These are phyloP conservation scores for Apamea epomidion DNA, from an alignment of 2,888 invertebrate genomes.

Conservation along the genomic window DNA sequence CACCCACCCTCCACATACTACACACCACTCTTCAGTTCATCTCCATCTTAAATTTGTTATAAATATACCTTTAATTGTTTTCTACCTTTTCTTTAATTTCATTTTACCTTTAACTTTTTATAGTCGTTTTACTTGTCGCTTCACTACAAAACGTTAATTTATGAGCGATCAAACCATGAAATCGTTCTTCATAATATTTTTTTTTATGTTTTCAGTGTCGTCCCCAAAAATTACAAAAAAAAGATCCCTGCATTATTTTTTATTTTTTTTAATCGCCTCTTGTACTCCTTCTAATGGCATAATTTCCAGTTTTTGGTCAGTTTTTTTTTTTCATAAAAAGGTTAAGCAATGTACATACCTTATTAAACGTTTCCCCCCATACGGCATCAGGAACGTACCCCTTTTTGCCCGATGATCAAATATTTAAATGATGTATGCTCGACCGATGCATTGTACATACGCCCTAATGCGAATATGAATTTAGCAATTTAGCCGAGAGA, in stretches of 20 bases:
- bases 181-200: neutral
- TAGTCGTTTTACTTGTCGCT: too few species aligned
- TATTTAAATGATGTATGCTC: conserved; percentile 54
- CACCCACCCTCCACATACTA: too few species aligned
- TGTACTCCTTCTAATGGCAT: conserved; percentile 15
- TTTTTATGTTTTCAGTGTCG: neutral
- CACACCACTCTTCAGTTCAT: too few species aligned
- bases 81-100: too few species aligned
- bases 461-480: conserved; percentile 71
- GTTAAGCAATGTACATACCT: conserved; percentile 33
- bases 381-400: conserved; percentile 28
- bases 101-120: too few species aligned
- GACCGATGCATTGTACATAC: conserved; percentile 44
- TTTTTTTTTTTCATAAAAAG: conserved; percentile 40
- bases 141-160: neutral
- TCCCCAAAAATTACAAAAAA: neutral
- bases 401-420: conserved; percentile 46
- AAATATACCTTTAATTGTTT: too few species aligned
- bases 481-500: conserved; percentile 71
- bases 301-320: conserved; percentile 44
- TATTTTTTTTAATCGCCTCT: too few species aligned
- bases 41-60: too few species aligned
- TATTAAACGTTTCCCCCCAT: conserved; percentile 22
- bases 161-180: too few species aligned
- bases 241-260: neutral